Conservation (phyloP, 2,113 vertebrate genomes). For the Crotophaga sulcirostris region DNA sequence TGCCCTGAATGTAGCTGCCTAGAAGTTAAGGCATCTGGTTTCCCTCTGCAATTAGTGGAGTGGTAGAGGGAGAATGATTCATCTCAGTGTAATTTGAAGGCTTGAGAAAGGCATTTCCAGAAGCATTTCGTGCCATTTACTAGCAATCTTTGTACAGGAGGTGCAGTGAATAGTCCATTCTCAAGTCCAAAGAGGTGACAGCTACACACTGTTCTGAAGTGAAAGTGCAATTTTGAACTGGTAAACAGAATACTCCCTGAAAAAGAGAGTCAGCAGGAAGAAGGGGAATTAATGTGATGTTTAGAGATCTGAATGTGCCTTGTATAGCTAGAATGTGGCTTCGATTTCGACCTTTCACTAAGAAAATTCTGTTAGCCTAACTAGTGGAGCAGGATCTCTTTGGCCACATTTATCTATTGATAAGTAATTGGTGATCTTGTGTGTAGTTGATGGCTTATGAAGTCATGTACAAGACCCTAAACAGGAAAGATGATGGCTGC, state of each 20-base stretch:
- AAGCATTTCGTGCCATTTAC: neutral
- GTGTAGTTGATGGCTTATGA: neutral
- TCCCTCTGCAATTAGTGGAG: slow-evolving; percentile 22
- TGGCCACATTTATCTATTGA: neutral
- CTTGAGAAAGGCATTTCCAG: neutral
- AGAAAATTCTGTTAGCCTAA: neutral
- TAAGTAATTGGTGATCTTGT: neutral
- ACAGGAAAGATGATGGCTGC: neutral
- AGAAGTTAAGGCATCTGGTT: slow-evolving; percentile 31
- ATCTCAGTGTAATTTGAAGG: neutral
- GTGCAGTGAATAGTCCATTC: neutral
- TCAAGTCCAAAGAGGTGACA: neutral
- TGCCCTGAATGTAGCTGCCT: slow-evolving; percentile 1
- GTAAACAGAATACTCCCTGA: neutral
- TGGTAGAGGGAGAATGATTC: neutral
- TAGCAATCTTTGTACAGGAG: neutral
- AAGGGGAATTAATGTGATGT: neutral
- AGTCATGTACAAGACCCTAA: neutral
- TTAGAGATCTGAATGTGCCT: neutral
- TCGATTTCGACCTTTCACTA: neutral
- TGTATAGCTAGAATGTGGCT: neutral
- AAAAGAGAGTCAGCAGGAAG: neutral
- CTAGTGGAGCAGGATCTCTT: neutral
- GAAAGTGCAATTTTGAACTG: neutral
- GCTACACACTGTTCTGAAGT: neutral